phyloP scores from a whole-genome alignment of 2,797 vertebrate species.

The Hapalemur alaotrensis region DNA sequence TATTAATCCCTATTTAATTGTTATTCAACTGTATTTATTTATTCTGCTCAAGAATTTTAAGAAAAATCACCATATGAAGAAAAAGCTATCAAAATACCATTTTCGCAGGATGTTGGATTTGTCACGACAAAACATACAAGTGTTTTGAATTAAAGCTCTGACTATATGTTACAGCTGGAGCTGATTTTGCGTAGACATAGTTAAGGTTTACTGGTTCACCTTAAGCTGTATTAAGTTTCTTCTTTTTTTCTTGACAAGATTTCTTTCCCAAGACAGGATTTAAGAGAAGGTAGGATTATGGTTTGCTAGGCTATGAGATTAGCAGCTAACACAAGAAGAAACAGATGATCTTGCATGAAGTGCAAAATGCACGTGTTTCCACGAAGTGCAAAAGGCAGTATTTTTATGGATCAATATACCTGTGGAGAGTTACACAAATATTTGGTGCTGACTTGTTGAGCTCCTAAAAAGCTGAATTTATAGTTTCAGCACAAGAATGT shows the following conservation, averaged over 20 bases:
- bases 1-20: slow-evolving; percentile 14
- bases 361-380: slow-evolving; percentile 33
- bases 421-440: slow-evolving; percentile 54
- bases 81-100: background rate
- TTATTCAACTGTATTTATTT: background rate
- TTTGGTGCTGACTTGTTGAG: slow-evolving; percentile 70
- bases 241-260: slow-evolving; percentile 58
- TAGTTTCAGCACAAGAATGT: slow-evolving; percentile 21
- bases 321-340: slow-evolving; percentile 73
- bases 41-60: slow-evolving; percentile 35
- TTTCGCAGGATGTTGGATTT: slow-evolving; percentile 48
- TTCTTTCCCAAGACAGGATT: slow-evolving; percentile 63
- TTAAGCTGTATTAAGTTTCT: slow-evolving; percentile 76
- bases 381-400: slow-evolving; percentile 57
- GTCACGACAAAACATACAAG: background rate
- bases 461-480: slow-evolving; percentile 61
- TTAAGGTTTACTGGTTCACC: slow-evolving; percentile 65
- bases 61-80: background rate
- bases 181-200: slow-evolving; percentile 76
- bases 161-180: slow-evolving; percentile 73
- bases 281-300: slow-evolving; percentile 72
- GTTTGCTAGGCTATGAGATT: slow-evolving; percentile 70
- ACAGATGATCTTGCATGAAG: slow-evolving; percentile 64
- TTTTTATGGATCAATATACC: slow-evolving; percentile 65
- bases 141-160: slow-evolving; percentile 72